Percentiles rank a stretch among this genome's conserved stretches.
Conservation (phyloP, 2,797 vertebrate species). For the Choloepus didactylus region DNA sequence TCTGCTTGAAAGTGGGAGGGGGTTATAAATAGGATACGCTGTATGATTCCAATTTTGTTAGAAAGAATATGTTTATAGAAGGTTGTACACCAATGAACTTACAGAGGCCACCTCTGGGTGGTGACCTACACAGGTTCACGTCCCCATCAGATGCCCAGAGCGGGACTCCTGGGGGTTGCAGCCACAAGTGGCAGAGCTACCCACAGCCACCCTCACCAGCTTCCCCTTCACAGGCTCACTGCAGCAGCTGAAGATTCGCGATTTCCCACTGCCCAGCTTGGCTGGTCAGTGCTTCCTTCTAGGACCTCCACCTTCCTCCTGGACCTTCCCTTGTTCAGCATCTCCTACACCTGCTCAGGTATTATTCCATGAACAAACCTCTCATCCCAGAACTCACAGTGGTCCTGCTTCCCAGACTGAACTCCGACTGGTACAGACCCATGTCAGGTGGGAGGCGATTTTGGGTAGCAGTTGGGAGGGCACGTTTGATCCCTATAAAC, state of each 20-base stretch:
- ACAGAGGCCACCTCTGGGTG: neutral
- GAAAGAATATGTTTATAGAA: neutral
- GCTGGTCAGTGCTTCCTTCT: neutral
- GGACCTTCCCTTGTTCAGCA: neutral
- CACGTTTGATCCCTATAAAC: neutral
- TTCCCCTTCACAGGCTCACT: no score
- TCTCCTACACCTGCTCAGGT: neutral
- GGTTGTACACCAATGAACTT: neutral
- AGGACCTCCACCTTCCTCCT: no score
- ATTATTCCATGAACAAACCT: no score
- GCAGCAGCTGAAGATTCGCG: neutral
- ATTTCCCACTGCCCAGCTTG: neutral
- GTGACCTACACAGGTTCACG: no score
- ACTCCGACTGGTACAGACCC: neutral
- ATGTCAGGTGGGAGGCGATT: neutral
- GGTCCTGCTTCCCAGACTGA: neutral
- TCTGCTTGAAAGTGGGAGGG: neutral
- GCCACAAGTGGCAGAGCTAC: neutral
- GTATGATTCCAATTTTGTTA: neutral
- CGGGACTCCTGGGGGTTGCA: neutral
- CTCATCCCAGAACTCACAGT: no score
- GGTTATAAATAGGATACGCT: neutral
- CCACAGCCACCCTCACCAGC: neutral
- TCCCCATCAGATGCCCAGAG: neutral
- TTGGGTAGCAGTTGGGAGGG: neutral